These are phyloP conservation scores for Neelides folsomi DNA, from an alignment of 2,888 invertebrate genomes.

Conservation along the genomic window DNA sequence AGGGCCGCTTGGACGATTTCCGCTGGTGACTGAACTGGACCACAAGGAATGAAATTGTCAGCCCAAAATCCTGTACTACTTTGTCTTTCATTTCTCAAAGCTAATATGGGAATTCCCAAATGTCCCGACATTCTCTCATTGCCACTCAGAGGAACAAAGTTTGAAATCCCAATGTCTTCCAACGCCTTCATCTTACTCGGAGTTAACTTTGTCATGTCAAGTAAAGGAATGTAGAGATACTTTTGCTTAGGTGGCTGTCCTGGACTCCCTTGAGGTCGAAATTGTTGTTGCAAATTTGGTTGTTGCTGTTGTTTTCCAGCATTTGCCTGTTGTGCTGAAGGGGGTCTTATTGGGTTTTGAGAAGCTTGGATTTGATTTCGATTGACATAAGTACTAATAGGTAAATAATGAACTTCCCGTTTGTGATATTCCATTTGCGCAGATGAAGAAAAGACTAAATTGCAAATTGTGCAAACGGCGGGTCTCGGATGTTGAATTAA, in stretches of 20 bases:
- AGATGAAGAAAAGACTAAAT: too few relatives aligned
- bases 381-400: too few relatives aligned
- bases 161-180: conserved; percentile 23
- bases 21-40: conserved; percentile 12
- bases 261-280: conserved; percentile 5
- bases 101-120: conserved; percentile 22
- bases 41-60: conserved; percentile 20
- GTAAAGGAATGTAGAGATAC: conserved; percentile 19
- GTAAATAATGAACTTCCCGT: too few relatives aligned
- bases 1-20: too few relatives aligned
- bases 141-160: conserved; percentile 22
- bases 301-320: conserved; percentile 6
- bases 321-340: background rate
- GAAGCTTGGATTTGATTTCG: background rate
- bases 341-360: background rate
- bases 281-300: conserved; percentile 1
- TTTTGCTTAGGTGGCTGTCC: background rate
- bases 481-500: too few relatives aligned
- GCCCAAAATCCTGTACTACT: conserved; percentile 12
- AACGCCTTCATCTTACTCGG: conserved; percentile 14
- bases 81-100: conserved; percentile 8
- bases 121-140: conserved; percentile 9
- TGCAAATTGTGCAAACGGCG: too few relatives aligned
- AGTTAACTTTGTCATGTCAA: conserved; percentile 24
- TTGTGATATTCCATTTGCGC: too few relatives aligned